These are phyloP conservation scores for Virgularia gustaviana DNA, from an alignment of 92 coral and sea anemone genomes.

Conservation along the genomic window DNA sequence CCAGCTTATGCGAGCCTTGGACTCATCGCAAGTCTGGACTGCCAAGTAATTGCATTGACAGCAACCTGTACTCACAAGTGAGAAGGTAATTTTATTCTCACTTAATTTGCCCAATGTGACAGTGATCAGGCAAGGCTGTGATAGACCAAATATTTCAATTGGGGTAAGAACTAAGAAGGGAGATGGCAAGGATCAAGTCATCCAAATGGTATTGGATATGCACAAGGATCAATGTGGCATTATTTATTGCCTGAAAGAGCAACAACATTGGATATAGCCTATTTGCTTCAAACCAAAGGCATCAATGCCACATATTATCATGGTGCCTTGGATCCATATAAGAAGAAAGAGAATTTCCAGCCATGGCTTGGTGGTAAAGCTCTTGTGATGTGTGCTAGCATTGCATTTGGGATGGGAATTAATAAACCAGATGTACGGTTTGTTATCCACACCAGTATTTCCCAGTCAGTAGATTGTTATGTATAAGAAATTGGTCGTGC, in stretches of 20 bases:
- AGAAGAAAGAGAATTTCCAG: constrained; percentile 40
- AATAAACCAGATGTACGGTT: constrained; percentile 58
- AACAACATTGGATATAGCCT: constrained; percentile 43
- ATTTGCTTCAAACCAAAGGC: constrained; percentile 45
- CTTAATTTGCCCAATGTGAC: constrained; percentile 27
- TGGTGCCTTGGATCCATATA: constrained; percentile 59
- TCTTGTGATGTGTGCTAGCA: constrained; percentile 56
- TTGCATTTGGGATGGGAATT: constrained; percentile 66
- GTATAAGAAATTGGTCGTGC: constrained; percentile 60
- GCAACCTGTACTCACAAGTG: constrained; percentile 52
- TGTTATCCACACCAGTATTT: constrained; percentile 57
- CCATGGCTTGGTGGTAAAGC: constrained; percentile 52
- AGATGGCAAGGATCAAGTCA: constrained; percentile 49
- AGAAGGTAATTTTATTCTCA: constrained; percentile 30
- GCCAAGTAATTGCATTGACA: constrained; percentile 48
- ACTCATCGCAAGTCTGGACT: not conserved
- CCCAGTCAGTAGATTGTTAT: constrained; percentile 51
- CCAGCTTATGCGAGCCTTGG: constrained; percentile 51
- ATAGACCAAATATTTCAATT: constrained; percentile 34
- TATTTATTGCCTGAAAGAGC: constrained; percentile 52
- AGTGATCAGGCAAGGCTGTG: constrained; percentile 35
- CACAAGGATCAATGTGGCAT: constrained; percentile 55
- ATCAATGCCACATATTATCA: constrained; percentile 55
- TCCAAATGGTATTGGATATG: not conserved
- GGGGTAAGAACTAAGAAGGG: constrained; percentile 39